Evolutionary conservation across 2,888 invertebrate genomes (phyloP), one percentile per base, ranked within the genome.

Genomic region (Lapara coniferarum): DNA sequence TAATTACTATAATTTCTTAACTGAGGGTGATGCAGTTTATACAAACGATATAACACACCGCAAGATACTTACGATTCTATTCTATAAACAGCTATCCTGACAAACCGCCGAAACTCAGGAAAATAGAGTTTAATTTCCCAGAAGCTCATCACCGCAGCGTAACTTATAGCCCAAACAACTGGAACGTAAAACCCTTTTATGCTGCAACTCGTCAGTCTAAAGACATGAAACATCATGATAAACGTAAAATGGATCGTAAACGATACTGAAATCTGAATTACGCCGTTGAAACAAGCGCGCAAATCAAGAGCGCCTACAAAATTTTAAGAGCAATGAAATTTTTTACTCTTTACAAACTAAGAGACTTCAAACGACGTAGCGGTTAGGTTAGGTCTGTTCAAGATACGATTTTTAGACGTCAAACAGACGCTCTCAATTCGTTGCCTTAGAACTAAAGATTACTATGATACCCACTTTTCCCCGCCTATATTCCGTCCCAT

Each of bases 301-400:
- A 73, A 81, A 81, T 79, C 78, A 78, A 76, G 78, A 70, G 72
- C 72, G 77, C 73, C 71, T 70, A 68, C 71, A 68, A 68, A 77
- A 80, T 80, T 78, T 75, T 74, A 71, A 74, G 73, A 56, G 71
- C 76, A 72, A 77, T 82, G 74, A 79, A 79, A 75, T 68, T 71
- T 77, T 78, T 80, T 82, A 81, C 73, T 77, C 73, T 73, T 78
- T 75, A 69, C 75, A 74, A 66, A 72, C 77, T 80, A 79, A 79
- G 81, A 78, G 75, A 71, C 71, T 73, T 78, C 76, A 72, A 75
- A 76, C 74, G 75, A 71, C 70, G 57, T 69, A 52, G 67, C 67
- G 68, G 76, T 80, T 81, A 73, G 71, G 30, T 74, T 78, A 78
- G 67, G 77, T 37, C 66, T 51, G 75, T 72, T 58, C n/a, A 68